Percentiles rank a stretch among this genome's conserved stretches.
phyloP scores from a whole-genome alignment of 2,888 invertebrate genomes.

The Epirrhoe tristata region DNA sequence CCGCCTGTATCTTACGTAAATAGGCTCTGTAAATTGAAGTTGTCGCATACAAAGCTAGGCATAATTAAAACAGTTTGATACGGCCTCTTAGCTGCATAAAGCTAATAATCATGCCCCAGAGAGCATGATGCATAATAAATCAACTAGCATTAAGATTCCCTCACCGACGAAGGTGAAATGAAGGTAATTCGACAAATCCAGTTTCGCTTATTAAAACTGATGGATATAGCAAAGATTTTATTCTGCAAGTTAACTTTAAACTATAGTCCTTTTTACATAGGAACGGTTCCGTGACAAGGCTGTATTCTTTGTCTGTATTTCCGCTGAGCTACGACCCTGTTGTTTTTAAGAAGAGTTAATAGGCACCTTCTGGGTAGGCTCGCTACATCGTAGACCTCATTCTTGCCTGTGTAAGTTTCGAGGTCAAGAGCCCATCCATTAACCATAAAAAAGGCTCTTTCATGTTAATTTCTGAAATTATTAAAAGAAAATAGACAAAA shows the following conservation, averaged over 20 bases:
- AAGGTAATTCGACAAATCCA: slow-evolving; percentile 1
- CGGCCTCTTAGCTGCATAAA: slow-evolving; percentile 23
- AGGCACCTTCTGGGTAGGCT: no score
- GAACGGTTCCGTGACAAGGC: no score
- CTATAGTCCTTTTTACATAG: no score
- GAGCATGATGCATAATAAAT: slow-evolving; percentile 29
- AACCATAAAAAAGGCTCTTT: no score
- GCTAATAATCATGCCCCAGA: slow-evolving; percentile 23
- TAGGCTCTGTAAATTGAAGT: slow-evolving; percentile 19
- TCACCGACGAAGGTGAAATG: slow-evolving; percentile 1
- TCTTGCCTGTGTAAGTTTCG: no score
- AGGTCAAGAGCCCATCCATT: no score
- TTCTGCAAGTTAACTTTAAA: slow-evolving; percentile 3
- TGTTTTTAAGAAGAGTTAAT: no score
- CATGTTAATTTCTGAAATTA: no score
- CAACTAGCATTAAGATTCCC: slow-evolving; percentile 13
- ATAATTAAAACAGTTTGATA: slow-evolving; percentile 27
- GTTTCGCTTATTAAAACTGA: slow-evolving; percentile 8
- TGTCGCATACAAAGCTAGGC: slow-evolving; percentile 13
- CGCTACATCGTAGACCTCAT: no score
- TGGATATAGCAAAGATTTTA: slow-evolving; percentile 1
- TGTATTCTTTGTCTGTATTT: no score
- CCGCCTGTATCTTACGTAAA: slow-evolving; percentile 4
- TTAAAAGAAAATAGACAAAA: no score
- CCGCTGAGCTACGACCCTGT: no score